A percentile compares a stretch with the other conserved stretches of the same genome.
Evolutionary conservation across 2,797 vertebrate genomes (phyloP).

Genomic region (Gadopsis bispinosus): DNA sequence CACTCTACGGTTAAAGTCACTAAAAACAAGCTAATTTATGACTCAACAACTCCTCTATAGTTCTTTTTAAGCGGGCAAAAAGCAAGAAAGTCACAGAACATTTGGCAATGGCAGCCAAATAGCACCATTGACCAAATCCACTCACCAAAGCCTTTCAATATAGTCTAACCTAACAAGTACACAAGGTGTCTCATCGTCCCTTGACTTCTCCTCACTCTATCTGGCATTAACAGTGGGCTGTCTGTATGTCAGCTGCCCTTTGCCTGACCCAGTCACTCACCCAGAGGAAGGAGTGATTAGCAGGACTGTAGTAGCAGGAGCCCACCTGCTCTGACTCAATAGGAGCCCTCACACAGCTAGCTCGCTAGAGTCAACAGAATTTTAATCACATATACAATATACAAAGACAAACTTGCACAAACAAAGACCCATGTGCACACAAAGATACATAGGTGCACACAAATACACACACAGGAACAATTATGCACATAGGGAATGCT

Average conservation of each 20-base stretch:
- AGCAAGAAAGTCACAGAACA: slow-evolving; percentile 1
- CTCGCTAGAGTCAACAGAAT: slow-evolving; percentile 79
- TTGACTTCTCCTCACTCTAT: slow-evolving; percentile 54
- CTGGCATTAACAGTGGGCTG: slow-evolving; percentile 75
- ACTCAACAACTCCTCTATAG: background rate
- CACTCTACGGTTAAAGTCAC: background rate
- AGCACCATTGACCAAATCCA: slow-evolving; percentile 12
- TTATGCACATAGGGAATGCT: slow-evolving; percentile 61
- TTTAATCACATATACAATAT: slow-evolving; percentile 78
- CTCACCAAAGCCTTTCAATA: slow-evolving; percentile 20
- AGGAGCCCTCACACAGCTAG: slow-evolving; percentile 78
- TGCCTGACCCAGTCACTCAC: slow-evolving; percentile 80
- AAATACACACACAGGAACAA: slow-evolving; percentile 44
- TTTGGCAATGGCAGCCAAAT: background rate
- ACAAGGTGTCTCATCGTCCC: slow-evolving; percentile 52
- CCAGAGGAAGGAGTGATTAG: slow-evolving; percentile 82
- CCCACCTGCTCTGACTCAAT: slow-evolving; percentile 84
- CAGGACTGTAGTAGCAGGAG: slow-evolving; percentile 85
- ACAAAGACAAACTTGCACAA: slow-evolving; percentile 77
- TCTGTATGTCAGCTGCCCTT: slow-evolving; percentile 81
- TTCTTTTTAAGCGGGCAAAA: background rate
- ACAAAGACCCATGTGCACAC: slow-evolving; percentile 76
- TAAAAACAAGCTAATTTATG: background rate
- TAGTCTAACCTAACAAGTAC: slow-evolving; percentile 35
- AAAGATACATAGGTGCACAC: slow-evolving; percentile 56